Evolutionary conservation across 2,797 vertebrate species (phyloP).

Genomic region (Sciaenops ocellatus): DNA sequence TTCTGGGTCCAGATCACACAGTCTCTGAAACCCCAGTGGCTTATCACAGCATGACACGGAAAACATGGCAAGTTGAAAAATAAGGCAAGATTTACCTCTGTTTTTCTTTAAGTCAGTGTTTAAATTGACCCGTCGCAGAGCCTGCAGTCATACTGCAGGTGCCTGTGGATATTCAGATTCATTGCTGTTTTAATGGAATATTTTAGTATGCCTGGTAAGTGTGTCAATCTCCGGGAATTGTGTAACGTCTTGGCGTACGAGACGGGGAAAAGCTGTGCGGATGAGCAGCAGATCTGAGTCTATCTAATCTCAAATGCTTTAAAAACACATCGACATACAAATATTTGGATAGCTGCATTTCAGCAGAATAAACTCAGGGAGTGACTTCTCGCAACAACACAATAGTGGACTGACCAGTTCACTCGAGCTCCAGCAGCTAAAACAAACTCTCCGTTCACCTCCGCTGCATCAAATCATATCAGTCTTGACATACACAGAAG

Average conservation of each 20-base stretch:
- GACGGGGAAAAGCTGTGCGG: constrained; percentile 22
- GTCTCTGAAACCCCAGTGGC: constrained; percentile 24
- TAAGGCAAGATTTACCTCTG: neutral
- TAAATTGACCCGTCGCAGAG: neutral
- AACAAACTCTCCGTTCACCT: constrained; percentile 28
- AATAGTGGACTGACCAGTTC: constrained; percentile 9
- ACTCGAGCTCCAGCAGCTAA: constrained; percentile 16
- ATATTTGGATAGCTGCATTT: constrained; percentile 58
- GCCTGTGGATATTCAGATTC: neutral
- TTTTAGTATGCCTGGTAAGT: constrained; percentile 6
- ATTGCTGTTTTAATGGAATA: constrained; percentile 23
- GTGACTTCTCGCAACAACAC: neutral
- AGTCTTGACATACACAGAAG: constrained; percentile 28
- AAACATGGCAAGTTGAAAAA: constrained; percentile 34
- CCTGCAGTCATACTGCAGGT: constrained; percentile 15
- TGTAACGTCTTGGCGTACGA: constrained; percentile 39
- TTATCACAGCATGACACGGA: constrained; percentile 40
- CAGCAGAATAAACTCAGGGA: constrained; percentile 17
- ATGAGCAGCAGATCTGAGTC: constrained; percentile 42
- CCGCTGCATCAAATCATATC: constrained; percentile 27
- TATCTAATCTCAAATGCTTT: constrained; percentile 45
- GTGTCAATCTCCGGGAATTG: constrained; percentile 41
- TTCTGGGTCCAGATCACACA: constrained; percentile 57
- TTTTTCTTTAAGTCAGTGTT: constrained; percentile 19
- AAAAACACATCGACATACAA: constrained; percentile 51